Evolutionary conservation across 2,797 vertebrate species (phyloP).

Genomic region (Darevskia nairensis): DNA sequence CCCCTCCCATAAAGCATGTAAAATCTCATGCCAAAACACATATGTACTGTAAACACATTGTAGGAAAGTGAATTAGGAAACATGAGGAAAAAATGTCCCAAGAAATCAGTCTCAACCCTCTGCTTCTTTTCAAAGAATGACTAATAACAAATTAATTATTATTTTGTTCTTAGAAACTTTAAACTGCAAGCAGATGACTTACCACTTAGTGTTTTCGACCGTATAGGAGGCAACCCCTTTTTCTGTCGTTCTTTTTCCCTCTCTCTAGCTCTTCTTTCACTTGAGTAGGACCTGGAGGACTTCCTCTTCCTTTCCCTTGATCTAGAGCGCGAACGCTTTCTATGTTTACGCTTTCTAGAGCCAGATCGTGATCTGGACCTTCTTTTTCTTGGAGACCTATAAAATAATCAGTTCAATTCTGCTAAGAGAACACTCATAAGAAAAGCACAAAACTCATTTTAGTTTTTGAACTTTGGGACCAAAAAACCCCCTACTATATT

Average conservation of each 20-base stretch:
- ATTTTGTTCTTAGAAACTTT: neutral
- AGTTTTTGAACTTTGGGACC: neutral
- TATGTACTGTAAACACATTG: neutral
- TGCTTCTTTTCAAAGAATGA: neutral
- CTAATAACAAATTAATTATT: neutral
- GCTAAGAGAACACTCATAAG: neutral
- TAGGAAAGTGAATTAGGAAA: neutral
- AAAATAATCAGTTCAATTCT: slow-evolving; percentile 63
- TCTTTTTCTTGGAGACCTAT: slow-evolving; percentile 94
- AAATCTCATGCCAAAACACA: neutral
- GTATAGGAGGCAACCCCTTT: slow-evolving; percentile 94
- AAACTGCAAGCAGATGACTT: slow-evolving; percentile 43
- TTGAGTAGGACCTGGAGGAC: slow-evolving; percentile 94
- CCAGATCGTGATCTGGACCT: slow-evolving; percentile 95
- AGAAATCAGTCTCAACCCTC: neutral
- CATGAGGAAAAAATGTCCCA: neutral
- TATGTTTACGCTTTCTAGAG: slow-evolving; percentile 95
- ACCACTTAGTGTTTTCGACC: slow-evolving; percentile 96
- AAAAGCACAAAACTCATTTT: neutral
- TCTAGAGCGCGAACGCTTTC: slow-evolving; percentile 93
- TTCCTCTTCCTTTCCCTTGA: slow-evolving; percentile 97
- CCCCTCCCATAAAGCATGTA: neutral
- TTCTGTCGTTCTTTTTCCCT: slow-evolving; percentile 97
- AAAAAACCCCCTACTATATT: slow-evolving; percentile 34
- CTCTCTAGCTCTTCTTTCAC: slow-evolving; percentile 92